Percentiles rank a stretch among this genome's conserved stretches.
phyloP scores from a whole-genome alignment of 2,888 invertebrate species.

The Vandiemenella viatica region DNA sequence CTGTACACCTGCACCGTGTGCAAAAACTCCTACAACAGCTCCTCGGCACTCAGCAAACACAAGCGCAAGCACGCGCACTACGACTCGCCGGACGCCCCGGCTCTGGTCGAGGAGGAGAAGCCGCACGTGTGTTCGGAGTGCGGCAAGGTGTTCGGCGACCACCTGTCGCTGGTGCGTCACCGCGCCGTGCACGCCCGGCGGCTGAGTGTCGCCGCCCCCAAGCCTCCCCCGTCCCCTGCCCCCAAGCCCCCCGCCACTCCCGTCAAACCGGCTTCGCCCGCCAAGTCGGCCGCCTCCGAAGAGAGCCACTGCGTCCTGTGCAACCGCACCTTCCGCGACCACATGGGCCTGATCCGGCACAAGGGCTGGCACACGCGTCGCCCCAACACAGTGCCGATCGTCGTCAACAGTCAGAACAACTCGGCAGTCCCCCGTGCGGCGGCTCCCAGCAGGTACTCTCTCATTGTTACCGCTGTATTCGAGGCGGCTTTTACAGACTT shows the following conservation, averaged over 20 bases:
- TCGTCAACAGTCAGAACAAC: too few species aligned
- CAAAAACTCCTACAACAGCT: conserved; percentile 43
- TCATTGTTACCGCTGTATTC: too few species aligned
- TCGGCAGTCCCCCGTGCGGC: too few species aligned
- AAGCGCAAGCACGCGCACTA: conserved; percentile 19
- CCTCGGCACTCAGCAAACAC: conserved; percentile 30
- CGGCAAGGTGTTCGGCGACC: conserved; percentile 40
- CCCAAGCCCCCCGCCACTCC: not conserved
- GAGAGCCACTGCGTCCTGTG: conserved; percentile 3
- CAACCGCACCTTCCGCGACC: conserved; percentile 24
- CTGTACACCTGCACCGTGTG: conserved; percentile 45
- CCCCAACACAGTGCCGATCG: not conserved
- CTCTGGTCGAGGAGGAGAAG: not conserved
- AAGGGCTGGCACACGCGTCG: conserved; percentile 23
- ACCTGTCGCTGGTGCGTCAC: conserved; percentile 5
- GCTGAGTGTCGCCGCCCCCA: not conserved
- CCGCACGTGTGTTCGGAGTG: conserved; percentile 41
- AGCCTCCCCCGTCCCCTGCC: not conserved
- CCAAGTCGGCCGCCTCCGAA: not conserved
- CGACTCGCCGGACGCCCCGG: conserved; percentile 16
- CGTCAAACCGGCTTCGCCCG: not conserved
- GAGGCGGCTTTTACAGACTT: too few species aligned
- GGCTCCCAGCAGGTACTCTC: too few species aligned
- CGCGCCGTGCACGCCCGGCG: conserved; percentile 6
- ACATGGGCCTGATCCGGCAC: conserved; percentile 29